Base-by-base conservation (phyloP, 2,113 vertebrate species). In the Noctilio leporinus region DNA sequence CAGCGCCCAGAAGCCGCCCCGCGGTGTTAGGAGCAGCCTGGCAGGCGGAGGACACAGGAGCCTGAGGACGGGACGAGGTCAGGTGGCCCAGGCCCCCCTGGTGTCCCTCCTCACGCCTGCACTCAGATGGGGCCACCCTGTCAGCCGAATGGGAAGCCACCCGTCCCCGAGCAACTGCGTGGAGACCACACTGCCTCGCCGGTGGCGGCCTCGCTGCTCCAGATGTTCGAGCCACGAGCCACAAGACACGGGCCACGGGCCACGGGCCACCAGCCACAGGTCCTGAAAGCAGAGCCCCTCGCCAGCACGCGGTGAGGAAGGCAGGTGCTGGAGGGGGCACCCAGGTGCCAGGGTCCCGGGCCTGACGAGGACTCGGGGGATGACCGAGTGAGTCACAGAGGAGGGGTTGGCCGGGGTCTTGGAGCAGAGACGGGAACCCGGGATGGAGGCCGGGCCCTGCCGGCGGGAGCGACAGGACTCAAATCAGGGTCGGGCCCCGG, bases 61-160 rank as follows among this genome's bases (percentile, higher is more conserved):
- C 15, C 59, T 12, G 28, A 62, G 28, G 26, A 62, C 59, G 5
- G 5, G 28, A 28, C 10, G 11, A 30, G 11, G 2, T 14, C 1
- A 12, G 28, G 26, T 30, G 59, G 59, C 28, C 59, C 28, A 15
- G 59, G 57, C n/a, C n/a, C n/a, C n/a, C n/a, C n/a, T n/a, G n/a
- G n/a, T n/a, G 59, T 62, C 59, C 33, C 67, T 45, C 9, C 59
- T 49, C 82, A 62, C 38, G 14, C n/a, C 57, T 77, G 43, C 53
- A 69, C 77, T 62, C 15, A 57, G 80, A 93, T 10, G 10, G 76
- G 67, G 83, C 53, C 80, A 81, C 35, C n/a, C 7, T 0, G 4
- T 81, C 76, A 75, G 33, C 70, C 40, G 28, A 15, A 51, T 90
- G 94, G 96, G 95, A 97, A 96, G 85, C 87, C 73, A 72, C 76